phyloP scores from a whole-genome alignment of 1,140 invertebrate genomes.

The Archivesica marissinica region DNA sequence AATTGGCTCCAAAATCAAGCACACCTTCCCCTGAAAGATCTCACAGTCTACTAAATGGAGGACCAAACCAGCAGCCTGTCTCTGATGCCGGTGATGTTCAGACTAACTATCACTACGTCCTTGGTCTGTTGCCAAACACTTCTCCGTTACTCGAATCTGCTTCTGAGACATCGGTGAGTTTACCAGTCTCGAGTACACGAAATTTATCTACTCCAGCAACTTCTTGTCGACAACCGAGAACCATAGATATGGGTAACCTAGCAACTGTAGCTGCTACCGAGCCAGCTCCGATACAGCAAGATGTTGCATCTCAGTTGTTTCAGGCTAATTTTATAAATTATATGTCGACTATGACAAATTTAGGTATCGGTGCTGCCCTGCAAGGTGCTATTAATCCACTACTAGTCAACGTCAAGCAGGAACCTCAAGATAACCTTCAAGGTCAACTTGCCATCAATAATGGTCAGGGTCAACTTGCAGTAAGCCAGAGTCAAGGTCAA shows the following conservation, averaged over 20 bases:
- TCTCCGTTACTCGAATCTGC: conserved; percentile 36
- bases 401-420: conserved; percentile 71
- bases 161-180: not conserved
- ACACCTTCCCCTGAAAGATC: conserved; percentile 9
- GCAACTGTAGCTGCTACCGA: conserved; percentile 14
- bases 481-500: conserved; percentile 19
- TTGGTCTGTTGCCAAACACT: conserved; percentile 39
- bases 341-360: conserved; percentile 39
- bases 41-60: not conserved
- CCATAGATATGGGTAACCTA: conserved; percentile 34
- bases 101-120: conserved; percentile 56
- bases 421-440: conserved; percentile 54
- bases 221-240: conserved; percentile 45
- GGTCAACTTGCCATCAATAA: conserved; percentile 38
- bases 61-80: conserved; percentile 6
- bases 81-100: conserved; percentile 20
- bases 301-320: conserved; percentile 53
- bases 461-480: conserved; percentile 22
- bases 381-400: conserved; percentile 53
- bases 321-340: conserved; percentile 55
- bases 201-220: not conserved
- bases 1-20: conserved; percentile 27
- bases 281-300: conserved; percentile 43
- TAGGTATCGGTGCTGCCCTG: conserved; percentile 35
- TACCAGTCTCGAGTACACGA: not conserved